Evolutionary conservation across 2,113 vertebrate genomes (phyloP), one percentile per base, ranked within the genome.

Genomic region (Coryphaenoides rupestris): DNA sequence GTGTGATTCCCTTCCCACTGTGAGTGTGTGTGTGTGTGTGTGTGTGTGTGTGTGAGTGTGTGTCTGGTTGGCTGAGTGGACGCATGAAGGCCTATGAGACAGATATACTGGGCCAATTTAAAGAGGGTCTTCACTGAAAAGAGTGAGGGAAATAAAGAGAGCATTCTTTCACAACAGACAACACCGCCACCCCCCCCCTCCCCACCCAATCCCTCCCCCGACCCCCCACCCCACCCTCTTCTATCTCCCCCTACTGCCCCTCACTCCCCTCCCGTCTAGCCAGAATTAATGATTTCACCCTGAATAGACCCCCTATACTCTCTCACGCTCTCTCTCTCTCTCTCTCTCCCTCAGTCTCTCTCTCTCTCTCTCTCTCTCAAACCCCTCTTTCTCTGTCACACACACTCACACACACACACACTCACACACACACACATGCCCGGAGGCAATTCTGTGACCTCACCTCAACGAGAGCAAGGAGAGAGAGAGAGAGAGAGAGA

Each of bases 21-120:
- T 81, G 74, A 75, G 79, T 66, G 81, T 85, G 58, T 47, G 66
- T 61, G 66, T 55, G 47, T 54, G 50, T 61, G 59, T 60, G 60
- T 65, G 24, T 62, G 64, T 61, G 60, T 12, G 26, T 81, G 73
- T 84, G 79, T 78, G n/a, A n/a, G 24, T 62, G 64, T 61, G 60
- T 12, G 26, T 81, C 74, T 84, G 79, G 80, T 83, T 83, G 83
- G 78, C 70, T 75, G 81, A 84, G 78, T 82, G 74, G 78, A 79
- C 65, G 81, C 87, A 78, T 86, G 78, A 88, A 87, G 86, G 80
- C 79, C 82, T 81, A 70, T 76, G 77, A 84, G 85, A 85, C 80
- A 81, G 75, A 88, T 78, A 81, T 62, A 86, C 62, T 74, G 79
- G 75, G 75, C 73, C 84, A 73, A 84, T 84, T 80, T 80, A 82